A percentile compares a stretch with the other conserved stretches of the same genome.
Evolutionary conservation across 2,888 invertebrate species (phyloP).

Genomic region (Tenthredo livida): DNA sequence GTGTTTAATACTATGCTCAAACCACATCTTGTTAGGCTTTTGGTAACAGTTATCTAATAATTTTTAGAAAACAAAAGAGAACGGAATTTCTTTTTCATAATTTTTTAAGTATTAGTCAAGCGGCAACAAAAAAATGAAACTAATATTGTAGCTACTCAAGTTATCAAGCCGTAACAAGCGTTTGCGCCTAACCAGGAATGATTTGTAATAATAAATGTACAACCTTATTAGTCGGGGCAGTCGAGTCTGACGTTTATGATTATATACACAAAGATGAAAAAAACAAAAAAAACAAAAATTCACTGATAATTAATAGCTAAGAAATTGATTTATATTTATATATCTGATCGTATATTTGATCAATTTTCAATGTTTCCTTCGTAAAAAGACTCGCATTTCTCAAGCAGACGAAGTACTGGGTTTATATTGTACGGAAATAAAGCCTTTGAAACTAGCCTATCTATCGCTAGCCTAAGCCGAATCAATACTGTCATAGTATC

Average conservation of each 20-base stretch:
- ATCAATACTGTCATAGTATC: constrained; percentile 92
- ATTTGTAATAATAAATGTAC: constrained; percentile 23
- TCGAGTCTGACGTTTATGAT: constrained; percentile 2
- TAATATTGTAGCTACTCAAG: neutral
- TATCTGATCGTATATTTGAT: constrained; percentile 66
- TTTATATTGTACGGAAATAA: constrained; percentile 95
- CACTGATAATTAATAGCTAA: constrained; percentile 1
- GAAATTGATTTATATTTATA: constrained; percentile 35
- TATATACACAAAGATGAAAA: constrained; percentile 12
- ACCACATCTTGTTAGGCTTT: constrained; percentile 10
- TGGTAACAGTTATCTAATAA: constrained; percentile 18
- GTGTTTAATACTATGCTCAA: constrained; percentile 9
- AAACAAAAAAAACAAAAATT: neutral
- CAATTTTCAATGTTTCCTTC: constrained; percentile 91
- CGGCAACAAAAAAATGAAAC: neutral
- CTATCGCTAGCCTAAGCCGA: constrained; percentile 88
- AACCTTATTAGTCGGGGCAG: constrained; percentile 26
- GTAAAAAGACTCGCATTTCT: constrained; percentile 91
- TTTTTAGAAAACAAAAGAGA: neutral
- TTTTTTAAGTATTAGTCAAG: neutral
- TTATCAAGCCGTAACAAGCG: neutral
- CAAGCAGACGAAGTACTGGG: constrained; percentile 90
- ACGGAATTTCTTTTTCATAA: neutral
- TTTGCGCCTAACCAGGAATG: neutral
- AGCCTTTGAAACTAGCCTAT: constrained; percentile 89